Evolutionary conservation across 2,113 vertebrate species (phyloP).

Genomic region (Bufo bufo): DNA sequence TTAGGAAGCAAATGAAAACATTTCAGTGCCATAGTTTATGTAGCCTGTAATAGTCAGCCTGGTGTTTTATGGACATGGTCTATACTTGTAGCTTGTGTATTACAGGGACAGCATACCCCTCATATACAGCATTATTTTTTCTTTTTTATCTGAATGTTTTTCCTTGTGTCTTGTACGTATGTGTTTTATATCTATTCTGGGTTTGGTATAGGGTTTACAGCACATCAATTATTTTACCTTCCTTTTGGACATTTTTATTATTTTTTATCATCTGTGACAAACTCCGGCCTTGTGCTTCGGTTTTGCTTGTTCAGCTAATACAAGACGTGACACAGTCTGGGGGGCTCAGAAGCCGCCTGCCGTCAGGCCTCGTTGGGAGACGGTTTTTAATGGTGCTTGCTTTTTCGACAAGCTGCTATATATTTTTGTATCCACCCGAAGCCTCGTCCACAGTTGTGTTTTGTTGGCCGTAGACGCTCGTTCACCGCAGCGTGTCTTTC

Average conservation of each 20-base stretch:
- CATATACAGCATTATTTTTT: background rate
- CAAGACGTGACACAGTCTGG: constrained; percentile 51
- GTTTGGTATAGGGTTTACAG: background rate
- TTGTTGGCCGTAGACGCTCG: constrained; percentile 39
- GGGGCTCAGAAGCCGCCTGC: constrained; percentile 46
- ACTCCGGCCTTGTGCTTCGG: constrained; percentile 62
- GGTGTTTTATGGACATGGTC: too few species aligned
- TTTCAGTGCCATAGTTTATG: too few species aligned
- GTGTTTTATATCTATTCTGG: background rate
- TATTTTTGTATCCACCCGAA: constrained; percentile 65
- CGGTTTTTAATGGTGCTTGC: constrained; percentile 62
- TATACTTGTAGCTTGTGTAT: background rate
- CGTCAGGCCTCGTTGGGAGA: constrained; percentile 58
- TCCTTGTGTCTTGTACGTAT: background rate
- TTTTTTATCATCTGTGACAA: constrained; percentile 63
- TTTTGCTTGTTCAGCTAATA: constrained; percentile 41
- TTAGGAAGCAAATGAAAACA: too few species aligned
- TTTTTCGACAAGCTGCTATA: constrained; percentile 68
- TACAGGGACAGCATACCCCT: background rate
- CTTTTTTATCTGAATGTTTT: background rate
- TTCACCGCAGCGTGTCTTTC: constrained; percentile 58
- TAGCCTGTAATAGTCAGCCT: too few species aligned
- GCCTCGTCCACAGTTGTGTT: constrained; percentile 62
- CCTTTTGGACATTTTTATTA: too few species aligned
- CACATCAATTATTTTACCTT: background rate